phyloP scores from a whole-genome alignment of 2,888 invertebrate species.

The Monochamus alternatus region DNA sequence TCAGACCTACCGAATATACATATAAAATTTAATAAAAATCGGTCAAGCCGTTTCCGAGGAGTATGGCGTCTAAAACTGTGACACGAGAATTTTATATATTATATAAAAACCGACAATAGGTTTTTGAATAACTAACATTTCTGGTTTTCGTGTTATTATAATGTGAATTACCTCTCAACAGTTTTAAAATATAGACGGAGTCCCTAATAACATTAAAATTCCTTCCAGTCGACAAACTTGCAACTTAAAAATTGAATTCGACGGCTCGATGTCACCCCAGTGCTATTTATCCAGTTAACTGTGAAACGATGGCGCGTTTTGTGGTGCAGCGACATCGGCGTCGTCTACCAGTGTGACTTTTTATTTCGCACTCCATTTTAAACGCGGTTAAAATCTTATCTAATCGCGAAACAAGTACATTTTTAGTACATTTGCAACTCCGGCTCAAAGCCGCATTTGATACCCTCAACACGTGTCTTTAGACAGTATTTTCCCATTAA shows the following conservation, averaged over 20 bases:
- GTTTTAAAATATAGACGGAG: too few species aligned
- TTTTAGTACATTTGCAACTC: slow-evolving; percentile 17
- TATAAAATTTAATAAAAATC: too few species aligned
- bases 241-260: slow-evolving; percentile 52
- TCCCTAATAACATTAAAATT: too few species aligned
- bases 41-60: too few species aligned
- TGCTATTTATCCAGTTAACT: slow-evolving; percentile 45
- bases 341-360: slow-evolving; percentile 17
- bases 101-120: too few species aligned
- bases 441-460: slow-evolving; percentile 3
- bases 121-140: too few species aligned
- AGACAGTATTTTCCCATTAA: background rate
- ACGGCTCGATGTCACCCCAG: slow-evolving; percentile 40
- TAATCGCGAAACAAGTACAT: slow-evolving; percentile 13
- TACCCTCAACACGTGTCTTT: background rate
- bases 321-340: slow-evolving; percentile 28
- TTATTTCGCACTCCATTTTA: slow-evolving; percentile 23
- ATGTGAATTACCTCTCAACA: too few species aligned
- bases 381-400: slow-evolving; percentile 1
- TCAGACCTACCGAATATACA: too few species aligned
- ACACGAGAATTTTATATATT: too few species aligned
- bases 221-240: slow-evolving; percentile 3
- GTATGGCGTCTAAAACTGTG: too few species aligned
- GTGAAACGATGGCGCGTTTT: slow-evolving; percentile 39
- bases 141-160: too few species aligned